Conservation (phyloP, 2,888 invertebrate genomes). For the Liopterus haemorrhoidalis region DNA sequence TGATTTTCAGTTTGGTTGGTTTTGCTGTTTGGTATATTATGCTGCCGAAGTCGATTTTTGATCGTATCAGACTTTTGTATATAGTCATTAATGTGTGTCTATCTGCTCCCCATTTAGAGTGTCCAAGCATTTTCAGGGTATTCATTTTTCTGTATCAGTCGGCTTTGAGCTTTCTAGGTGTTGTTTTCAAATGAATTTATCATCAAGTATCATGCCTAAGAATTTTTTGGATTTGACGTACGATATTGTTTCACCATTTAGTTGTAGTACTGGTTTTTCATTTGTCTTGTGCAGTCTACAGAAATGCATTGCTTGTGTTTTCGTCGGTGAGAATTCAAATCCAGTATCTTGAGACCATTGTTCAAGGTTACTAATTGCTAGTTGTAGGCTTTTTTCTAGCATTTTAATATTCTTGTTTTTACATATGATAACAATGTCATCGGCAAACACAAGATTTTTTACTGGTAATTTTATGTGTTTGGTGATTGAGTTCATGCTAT, state of each 20-base stretch:
- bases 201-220: constrained; percentile 2
- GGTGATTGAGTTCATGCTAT: neutral
- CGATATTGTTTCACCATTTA: no score
- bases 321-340: no score
- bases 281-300: no score
- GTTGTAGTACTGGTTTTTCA: no score
- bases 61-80: neutral
- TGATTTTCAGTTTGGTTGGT: constrained; percentile 1
- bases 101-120: constrained; percentile 5
- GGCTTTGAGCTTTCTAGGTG: neutral
- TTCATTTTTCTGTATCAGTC: constrained; percentile 3
- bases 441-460: neutral
- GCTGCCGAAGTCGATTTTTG: constrained; percentile 2
- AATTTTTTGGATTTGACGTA: no score
- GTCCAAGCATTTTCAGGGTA: neutral
- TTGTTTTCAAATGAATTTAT: constrained; percentile 3
- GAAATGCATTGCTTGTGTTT: no score
- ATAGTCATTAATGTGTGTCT: constrained; percentile 1
- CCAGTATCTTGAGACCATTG: no score
- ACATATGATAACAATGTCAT: neutral
- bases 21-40: neutral
- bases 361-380: no score
- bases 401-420: neutral
- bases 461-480: neutral
- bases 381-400: neutral